phyloP scores from a whole-genome alignment of 2,888 invertebrate species.

The Polylopha cassiicola region DNA sequence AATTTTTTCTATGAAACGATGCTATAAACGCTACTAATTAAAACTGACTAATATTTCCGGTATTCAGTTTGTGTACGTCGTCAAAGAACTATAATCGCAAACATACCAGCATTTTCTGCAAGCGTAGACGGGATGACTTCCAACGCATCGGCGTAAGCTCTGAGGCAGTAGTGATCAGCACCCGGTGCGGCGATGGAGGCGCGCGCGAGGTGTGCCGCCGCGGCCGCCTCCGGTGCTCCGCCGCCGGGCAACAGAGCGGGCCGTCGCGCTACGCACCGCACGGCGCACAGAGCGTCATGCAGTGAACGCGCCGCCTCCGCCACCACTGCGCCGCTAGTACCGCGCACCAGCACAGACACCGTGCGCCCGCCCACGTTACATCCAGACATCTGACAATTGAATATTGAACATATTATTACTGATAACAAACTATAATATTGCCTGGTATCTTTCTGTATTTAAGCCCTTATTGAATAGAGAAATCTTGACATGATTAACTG shows the following conservation, averaged over 20 bases:
- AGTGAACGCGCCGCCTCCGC: slow-evolving; percentile 94
- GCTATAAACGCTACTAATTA: no score
- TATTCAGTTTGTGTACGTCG: background rate
- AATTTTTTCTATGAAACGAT: no score
- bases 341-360: slow-evolving; percentile 93
- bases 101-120: slow-evolving; percentile 67
- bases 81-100: background rate
- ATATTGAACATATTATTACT: slow-evolving; percentile 1
- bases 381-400: slow-evolving; percentile 86
- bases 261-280: slow-evolving; percentile 97
- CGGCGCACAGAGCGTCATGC: slow-evolving; percentile 93
- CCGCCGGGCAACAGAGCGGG: slow-evolving; percentile 96
- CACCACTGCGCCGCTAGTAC: slow-evolving; percentile 89
- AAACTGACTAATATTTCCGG: background rate
- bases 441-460: no score
- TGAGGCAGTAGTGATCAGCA: slow-evolving; percentile 96
- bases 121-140: slow-evolving; percentile 81
- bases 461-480: no score
- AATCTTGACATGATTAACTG: no score
- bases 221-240: slow-evolving; percentile 97
- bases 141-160: slow-evolving; percentile 96
- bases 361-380: slow-evolving; percentile 92
- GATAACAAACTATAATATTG: no score
- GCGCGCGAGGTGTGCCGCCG: slow-evolving; percentile 89
- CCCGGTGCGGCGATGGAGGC: slow-evolving; percentile 91